Evolutionary conservation across 2,888 invertebrate species (phyloP), one percentile per base, ranked within the genome.

Genomic region (Anticlea derivata): DNA sequence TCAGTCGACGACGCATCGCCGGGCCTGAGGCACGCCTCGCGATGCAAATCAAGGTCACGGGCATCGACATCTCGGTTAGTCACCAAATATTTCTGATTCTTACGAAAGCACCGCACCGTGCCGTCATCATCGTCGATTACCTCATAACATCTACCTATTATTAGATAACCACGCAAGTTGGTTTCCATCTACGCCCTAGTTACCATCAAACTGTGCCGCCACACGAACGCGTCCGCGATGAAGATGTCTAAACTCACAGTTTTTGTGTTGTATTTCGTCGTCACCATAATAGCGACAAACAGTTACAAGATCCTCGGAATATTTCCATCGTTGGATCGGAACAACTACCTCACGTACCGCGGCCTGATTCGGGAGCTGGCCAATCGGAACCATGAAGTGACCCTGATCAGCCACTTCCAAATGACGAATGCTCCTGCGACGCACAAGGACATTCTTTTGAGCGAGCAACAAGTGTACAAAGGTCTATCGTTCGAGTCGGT

Each of bases 381-480:
- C 7, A 82, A 78, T 61, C 78, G 86, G 13, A 86, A 92, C 48
- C 92, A 93, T 65, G 85, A 92, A 54, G 88, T 93, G 44, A 92
- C 92, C 17, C 83, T 92, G 62, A 82, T 92, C 35, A 90, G 86
- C 66, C 88, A 91, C 70, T 92, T 91, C 66, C 84, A 86, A 59
- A 73, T 85, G 60, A 74, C 80, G 22, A 70, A 90, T 58, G 80
- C 88, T 0, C 75, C 93, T 10, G 79, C 83, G 7, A 88, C 88
- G 46, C 93, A 92, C 75, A 89, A 84, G 56, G 93, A 93, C 59
- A 78, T 94, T 34, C 78, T 84, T 48, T 70, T 93, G 31, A 77
- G 79, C 67, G 80, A 87, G 41, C 80, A 81, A 56, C 77, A 77
- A 66, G 83, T 85, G 65, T 73, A 77, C 56, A 86, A 84, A 76